Base-by-base conservation (phyloP, 2,797 vertebrate species). In the Manis javanica region DNA sequence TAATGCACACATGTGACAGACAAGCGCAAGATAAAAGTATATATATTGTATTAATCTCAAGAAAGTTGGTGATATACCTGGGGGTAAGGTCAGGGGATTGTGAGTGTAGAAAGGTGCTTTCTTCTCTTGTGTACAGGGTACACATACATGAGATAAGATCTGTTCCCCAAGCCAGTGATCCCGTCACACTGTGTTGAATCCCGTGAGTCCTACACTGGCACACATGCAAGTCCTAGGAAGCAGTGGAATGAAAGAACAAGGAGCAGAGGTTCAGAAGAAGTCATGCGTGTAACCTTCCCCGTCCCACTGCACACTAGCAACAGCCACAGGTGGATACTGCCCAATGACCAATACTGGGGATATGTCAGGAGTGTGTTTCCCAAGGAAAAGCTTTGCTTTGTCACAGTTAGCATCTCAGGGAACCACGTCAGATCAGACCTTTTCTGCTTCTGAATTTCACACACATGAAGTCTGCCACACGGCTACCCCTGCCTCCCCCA, bases 281-380 rank as follows among this genome's bases (percentile, higher is more conserved):
- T 18, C 18, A 8, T 10, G 39, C 34, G 2, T 0, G 1, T 10
- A 4, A 4, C 31, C 37, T 24, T 71, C 4, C 4, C 0, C 2
- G 53, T 19, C 2, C 10, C 26, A 4, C 2, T 9, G 26, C 12
- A 7, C 9, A 6, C 24, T 12, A 21, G 57, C 21, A 18, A 4
- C 39, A 18, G 51, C 21, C n/a, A n/a, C 0, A 15, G 34, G 46
- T 2, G 26, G 49, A 11, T 63, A 10, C 51, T 53, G 34, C 21
- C 34, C 63, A 1, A 0, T 10, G 12, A 3, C 29, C 5, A 5
- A 49, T 71, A 7, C 31, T 1, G 3, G 39, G 37, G 7, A 29
- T 39, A 14, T 31, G 12, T 26, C 71, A 51, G 75, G 31, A 34
- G 13, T 4, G 34, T 24, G 16, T 91, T 84, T 88, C 59, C 64